These are phyloP conservation scores for Drosophila tsacasi DNA, from an alignment of 1,140 invertebrate genomes.

Conservation along the genomic window DNA sequence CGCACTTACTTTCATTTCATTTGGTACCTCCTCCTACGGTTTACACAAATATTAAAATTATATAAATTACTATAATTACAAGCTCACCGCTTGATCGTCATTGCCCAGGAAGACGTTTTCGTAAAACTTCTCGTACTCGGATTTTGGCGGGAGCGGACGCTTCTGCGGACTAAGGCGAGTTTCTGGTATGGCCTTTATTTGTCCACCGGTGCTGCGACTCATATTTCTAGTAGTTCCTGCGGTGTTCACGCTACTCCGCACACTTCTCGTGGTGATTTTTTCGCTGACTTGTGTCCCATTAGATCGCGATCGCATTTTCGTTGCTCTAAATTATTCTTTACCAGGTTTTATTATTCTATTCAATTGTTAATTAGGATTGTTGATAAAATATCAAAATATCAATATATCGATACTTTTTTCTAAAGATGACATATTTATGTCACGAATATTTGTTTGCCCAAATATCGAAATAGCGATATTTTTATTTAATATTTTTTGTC, in stretches of 20 bases:
- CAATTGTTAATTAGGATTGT: no score
- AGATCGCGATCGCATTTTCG: background rate
- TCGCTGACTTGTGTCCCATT: background rate
- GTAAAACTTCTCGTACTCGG: conserved; percentile 40
- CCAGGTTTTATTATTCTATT: background rate
- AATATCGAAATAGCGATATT: no score
- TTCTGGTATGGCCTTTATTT: background rate
- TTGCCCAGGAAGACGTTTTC: conserved; percentile 23
- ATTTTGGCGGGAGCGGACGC: conserved; percentile 31
- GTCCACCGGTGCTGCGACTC: background rate
- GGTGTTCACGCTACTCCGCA: background rate
- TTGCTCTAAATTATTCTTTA: background rate
- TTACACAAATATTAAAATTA: background rate
- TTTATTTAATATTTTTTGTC: no score
- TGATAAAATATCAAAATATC: no score
- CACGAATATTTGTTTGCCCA: no score
- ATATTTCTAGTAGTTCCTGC: background rate
- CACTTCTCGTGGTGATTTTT: background rate
- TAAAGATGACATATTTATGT: no score
- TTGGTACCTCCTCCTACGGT: background rate
- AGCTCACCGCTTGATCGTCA: background rate
- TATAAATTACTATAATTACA: background rate
- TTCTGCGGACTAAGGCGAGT: background rate
- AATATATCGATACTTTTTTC: no score
- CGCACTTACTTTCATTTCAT: background rate